Conservation (phyloP, 2,797 vertebrate genomes). For the Austrolebias charrua region DNA sequence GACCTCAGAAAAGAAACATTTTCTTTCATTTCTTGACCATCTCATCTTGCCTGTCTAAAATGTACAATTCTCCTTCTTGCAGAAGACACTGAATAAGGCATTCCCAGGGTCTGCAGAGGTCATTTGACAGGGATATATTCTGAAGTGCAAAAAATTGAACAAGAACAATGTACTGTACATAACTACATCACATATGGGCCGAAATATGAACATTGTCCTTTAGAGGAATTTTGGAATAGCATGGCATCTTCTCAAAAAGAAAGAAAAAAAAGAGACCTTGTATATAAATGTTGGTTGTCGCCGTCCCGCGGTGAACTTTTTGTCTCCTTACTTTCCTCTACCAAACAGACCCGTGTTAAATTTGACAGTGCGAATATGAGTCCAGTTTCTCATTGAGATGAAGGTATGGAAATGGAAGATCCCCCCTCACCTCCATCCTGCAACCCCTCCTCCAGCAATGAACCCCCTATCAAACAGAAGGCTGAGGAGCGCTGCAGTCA, state of each 20-base stretch:
- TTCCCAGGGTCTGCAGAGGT: conserved; percentile 75
- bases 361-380: conserved; percentile 77
- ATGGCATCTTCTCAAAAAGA: conserved; percentile 80
- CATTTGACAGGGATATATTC: conserved; percentile 71
- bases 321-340: conserved; percentile 34
- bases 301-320: conserved; percentile 80
- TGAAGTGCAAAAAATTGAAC: conserved; percentile 79
- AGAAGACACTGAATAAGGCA: conserved; percentile 79
- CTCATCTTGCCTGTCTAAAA: conserved; percentile 50
- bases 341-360: conserved; percentile 77
- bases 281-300: conserved; percentile 75
- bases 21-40: conserved; percentile 46
- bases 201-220: conserved; percentile 78
- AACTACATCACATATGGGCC: conserved; percentile 73
- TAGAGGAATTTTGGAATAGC: conserved; percentile 72
- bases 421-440: conserved; percentile 75
- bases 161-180: conserved; percentile 79
- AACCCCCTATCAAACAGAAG: conserved; percentile 76
- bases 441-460: conserved; percentile 61
- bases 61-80: conserved; percentile 69
- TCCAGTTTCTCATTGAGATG: conserved; percentile 67
- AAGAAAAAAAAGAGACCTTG: conserved; percentile 55
- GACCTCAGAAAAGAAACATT: conserved; percentile 60
- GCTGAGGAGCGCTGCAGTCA: conserved; percentile 71
- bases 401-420: conserved; percentile 17